These are phyloP conservation scores for Prunella himalayana DNA, from an alignment of 2,113 vertebrate species.

Conservation along the genomic window DNA sequence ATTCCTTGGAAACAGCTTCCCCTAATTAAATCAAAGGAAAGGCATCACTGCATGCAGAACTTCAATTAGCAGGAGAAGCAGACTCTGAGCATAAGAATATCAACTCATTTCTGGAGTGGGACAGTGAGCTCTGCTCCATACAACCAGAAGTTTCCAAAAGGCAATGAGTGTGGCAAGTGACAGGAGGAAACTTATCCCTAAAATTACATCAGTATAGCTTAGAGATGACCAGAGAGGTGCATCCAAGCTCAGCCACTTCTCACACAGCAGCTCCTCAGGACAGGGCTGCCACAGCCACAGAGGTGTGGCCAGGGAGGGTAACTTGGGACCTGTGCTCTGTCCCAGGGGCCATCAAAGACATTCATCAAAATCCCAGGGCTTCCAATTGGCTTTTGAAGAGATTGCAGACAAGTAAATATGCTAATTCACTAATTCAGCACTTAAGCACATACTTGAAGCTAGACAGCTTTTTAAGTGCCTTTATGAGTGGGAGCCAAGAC, in stretches of 20 bases:
- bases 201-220: neutral
- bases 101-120: neutral
- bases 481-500: neutral
- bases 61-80: neutral
- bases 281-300: neutral
- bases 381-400: neutral
- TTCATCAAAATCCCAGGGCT: neutral
- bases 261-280: neutral
- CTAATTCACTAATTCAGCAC: neutral
- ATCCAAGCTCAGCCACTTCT: neutral
- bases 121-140: neutral
- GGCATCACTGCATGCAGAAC: neutral
- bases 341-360: fast-evolving
- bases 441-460: constrained; percentile 31
- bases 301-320: neutral
- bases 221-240: neutral
- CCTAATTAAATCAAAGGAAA: constrained; percentile 25
- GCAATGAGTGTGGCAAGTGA: neutral
- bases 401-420: neutral
- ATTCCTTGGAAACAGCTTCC: constrained; percentile 4
- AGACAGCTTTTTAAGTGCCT: constrained; percentile 10
- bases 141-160: neutral
- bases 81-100: neutral
- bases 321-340: neutral
- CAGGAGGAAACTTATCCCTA: neutral